These are phyloP conservation scores for Rhagium mordax DNA, from an alignment of 2,888 invertebrate genomes.

Conservation along the genomic window DNA sequence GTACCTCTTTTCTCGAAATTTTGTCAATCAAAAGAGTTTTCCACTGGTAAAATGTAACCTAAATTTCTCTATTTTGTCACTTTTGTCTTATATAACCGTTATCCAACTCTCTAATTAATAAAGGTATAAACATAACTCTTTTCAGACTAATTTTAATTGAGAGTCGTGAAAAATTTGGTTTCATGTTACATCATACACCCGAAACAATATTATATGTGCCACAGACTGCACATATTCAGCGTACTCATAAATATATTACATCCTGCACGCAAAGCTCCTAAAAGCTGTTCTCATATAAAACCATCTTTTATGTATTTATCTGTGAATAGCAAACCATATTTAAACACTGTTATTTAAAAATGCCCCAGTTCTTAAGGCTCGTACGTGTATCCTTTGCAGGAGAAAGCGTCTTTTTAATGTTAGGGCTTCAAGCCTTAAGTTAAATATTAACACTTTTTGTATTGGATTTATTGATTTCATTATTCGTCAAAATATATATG, in stretches of 20 bases:
- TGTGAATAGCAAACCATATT: constrained; percentile 35
- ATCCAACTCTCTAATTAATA: no score
- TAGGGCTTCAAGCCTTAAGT: background rate
- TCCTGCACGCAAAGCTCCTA: background rate
- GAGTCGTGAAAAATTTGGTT: background rate
- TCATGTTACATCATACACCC: background rate
- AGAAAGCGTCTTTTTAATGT: constrained; percentile 43
- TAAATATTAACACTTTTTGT: constrained; percentile 21
- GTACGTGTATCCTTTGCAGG: constrained; percentile 38
- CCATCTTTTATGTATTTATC: constrained; percentile 34
- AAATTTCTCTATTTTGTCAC: no score
- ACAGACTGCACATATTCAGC: background rate
- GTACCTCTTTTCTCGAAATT: no score
- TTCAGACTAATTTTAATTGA: background rate
- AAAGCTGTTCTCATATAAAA: constrained; percentile 18
- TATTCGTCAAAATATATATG: background rate
- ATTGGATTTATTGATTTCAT: constrained; percentile 25
- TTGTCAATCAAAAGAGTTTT: no score
- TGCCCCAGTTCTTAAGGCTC: constrained; percentile 43
- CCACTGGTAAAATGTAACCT: no score
- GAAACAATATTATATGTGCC: background rate
- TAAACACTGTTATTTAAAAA: constrained; percentile 48
- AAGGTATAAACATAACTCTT: no score
- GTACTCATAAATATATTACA: background rate
- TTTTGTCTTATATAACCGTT: no score